Evolutionary conservation across 2,113 vertebrate species (phyloP), one percentile per base, ranked within the genome.

Genomic region (Irena cyanogastra): DNA sequence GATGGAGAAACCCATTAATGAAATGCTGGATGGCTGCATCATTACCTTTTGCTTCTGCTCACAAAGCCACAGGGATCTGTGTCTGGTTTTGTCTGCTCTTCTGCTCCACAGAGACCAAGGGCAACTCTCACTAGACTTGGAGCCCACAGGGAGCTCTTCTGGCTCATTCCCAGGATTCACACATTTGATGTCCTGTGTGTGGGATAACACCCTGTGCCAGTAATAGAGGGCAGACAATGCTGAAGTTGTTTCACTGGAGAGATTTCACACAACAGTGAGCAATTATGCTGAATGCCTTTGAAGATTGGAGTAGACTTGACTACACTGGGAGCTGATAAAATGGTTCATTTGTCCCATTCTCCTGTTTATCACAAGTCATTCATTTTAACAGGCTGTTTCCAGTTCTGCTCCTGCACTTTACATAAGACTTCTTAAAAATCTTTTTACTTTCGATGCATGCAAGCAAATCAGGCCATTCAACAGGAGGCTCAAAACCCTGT

Each of bases 221-320:
- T 65, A 81, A 68, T 3, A 52, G 33, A 87, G 50, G 76, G 30
- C 22, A 93, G 72, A 66, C 28, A 66, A 47, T 24, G 30, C 18
- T 17, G 11, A 39, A 60, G 23, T 37, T 66, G 60, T 77, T 70
- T 70, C 70, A 72, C 64, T 76, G 69, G 37, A 78, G 66, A 89
- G 92, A 77, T 78, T 91, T 95, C 79, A 91, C 89, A 81, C n/a
- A 54, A 15, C n/a, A 66, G 16, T 82, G 70, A 92, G 19, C 28
- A 86, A 84, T 93, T 87, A 56, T 92, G 89, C 70, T 59, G 56
- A 84, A 70, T 77, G 41, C 22, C 50, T 96, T 93, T 95, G 70
- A 93, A 92, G 66, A 83, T 3, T 76, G 77, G 59, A 41, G 66
- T 72, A 53, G 78, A 57, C 49, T 72, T 86, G 78, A 17, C 69